Evolutionary conservation across 2,797 vertebrate genomes (phyloP), one percentile per base, ranked within the genome.

Genomic region (Lutjanus campechanus): DNA sequence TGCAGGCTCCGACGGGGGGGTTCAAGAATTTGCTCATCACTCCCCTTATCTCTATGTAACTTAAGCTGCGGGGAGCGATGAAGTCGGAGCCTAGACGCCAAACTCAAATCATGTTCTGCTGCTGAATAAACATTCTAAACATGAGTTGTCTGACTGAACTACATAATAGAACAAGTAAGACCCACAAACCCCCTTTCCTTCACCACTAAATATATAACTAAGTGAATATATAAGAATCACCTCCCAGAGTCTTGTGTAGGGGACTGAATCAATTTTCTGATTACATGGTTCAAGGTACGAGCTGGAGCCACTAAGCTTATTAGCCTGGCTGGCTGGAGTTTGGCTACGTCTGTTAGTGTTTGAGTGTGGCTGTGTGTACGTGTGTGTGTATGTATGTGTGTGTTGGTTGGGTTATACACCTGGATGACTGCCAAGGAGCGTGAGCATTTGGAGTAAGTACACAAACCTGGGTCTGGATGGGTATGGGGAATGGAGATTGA

Each of bases 231-330:
- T 75, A 75, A 55, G 47, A 69, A 74, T 66, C 56, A 50, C 66
- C 56, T 78, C 47, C 47, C 25, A 19, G 78, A 55, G 59, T 73
- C 76, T 77, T 81, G 73, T 78, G 88, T 73, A 51, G 54, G 73
- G 65, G 76, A 81, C 81, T 79, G 66, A 87, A 88, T 88, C 72
- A 72, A 85, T 87, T 87, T 88, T 83, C 73, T 87, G 82, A 87
- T 84, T 81, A 88, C 75, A 87, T 87, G 83, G 83, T 87, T 87
- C 77, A 88, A 73, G 73, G 72, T 83, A 81, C 40, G 64, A 86
- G 72, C 65, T 71, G 63, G 55, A 89, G 77, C 71, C 85, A 74
- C 78, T 87, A 79, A 87, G 85, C 85, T 89, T 82, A 91, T 89
- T 88, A 88, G 77, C 55, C 72, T 46, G 55, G 54, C 76, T 70